Percentiles rank a stretch among this genome's conserved stretches.
Evolutionary conservation across 2,113 vertebrate genomes (phyloP).

Genomic region (Pelodiscus sinensis): DNA sequence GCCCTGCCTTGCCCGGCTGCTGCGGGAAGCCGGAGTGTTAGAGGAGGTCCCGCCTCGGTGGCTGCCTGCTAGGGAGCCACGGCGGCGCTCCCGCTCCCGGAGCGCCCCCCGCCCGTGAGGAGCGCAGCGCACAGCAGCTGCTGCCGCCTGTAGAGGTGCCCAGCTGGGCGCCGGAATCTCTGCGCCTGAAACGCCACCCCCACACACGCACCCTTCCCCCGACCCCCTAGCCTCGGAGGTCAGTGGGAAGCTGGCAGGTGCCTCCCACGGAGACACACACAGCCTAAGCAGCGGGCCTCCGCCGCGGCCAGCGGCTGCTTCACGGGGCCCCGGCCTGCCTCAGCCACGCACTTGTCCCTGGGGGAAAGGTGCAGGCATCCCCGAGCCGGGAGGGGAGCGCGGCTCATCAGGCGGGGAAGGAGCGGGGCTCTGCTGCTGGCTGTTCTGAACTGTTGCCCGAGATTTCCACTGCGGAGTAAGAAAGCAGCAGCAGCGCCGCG

Average conservation of each 20-base stretch:
- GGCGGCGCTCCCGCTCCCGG: constrained; percentile 29
- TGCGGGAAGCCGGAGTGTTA: neutral
- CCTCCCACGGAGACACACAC: neutral
- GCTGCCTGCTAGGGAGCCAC: neutral
- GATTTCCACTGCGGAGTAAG: neutral
- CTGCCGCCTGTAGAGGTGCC: constrained; percentile 64
- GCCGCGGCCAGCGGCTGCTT: neutral
- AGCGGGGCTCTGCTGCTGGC: neutral
- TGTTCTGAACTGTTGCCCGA: neutral
- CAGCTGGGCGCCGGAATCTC: constrained; percentile 58
- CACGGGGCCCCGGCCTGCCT: neutral
- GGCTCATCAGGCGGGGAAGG: neutral
- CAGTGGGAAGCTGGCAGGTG: constrained; percentile 17
- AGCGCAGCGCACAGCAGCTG: constrained; percentile 40
- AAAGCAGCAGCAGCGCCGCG: neutral
- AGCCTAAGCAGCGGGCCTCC: neutral
- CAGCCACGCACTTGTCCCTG: neutral
- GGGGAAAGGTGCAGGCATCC: neutral
- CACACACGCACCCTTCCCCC: too few relatives aligned
- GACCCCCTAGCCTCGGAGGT: too few relatives aligned
- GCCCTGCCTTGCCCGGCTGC: neutral
- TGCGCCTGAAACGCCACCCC: constrained; percentile 13
- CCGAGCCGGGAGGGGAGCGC: too few relatives aligned
- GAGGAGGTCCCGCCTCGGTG: neutral
- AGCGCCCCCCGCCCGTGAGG: constrained; percentile 64